A percentile compares a stretch with the other conserved stretches of the same genome.
These are phyloP conservation scores for Yasuhikotakia modesta DNA, from an alignment of 2,797 vertebrate species.

Conservation along the genomic window DNA sequence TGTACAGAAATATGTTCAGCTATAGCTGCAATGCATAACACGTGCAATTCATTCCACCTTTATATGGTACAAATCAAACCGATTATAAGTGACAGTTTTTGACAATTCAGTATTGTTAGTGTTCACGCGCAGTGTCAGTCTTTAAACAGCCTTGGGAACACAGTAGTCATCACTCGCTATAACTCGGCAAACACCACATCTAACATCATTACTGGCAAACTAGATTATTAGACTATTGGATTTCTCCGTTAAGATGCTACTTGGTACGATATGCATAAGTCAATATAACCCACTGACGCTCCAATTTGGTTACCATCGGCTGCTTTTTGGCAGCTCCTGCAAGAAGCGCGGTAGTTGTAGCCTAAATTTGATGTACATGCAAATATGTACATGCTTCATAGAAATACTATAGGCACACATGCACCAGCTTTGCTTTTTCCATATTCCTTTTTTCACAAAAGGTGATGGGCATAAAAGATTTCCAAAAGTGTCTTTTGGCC, in stretches of 20 bases:
- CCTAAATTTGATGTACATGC: too few relatives aligned
- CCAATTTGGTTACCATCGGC: neutral
- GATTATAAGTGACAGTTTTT: conserved; percentile 22
- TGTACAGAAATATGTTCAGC: neutral
- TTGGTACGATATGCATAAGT: neutral
- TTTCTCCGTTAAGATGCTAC: neutral
- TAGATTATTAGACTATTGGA: neutral
- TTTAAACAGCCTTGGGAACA: conserved; percentile 50
- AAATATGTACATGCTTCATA: too few relatives aligned
- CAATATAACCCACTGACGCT: neutral
- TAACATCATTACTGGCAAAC: neutral
- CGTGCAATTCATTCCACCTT: neutral
- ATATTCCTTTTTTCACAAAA: neutral
- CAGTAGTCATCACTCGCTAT: conserved; percentile 13
- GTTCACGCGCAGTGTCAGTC: conserved; percentile 43
- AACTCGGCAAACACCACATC: neutral
- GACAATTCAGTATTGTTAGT: neutral
- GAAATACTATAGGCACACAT: neutral
- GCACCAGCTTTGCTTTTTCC: neutral
- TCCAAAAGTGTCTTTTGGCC: neutral
- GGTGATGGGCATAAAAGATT: neutral
- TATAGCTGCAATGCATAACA: neutral
- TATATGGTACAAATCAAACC: neutral
- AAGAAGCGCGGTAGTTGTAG: neutral
- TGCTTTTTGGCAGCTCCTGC: neutral